phyloP scores from a whole-genome alignment of 2,888 invertebrate genomes.

The Cybosia mesomella region DNA sequence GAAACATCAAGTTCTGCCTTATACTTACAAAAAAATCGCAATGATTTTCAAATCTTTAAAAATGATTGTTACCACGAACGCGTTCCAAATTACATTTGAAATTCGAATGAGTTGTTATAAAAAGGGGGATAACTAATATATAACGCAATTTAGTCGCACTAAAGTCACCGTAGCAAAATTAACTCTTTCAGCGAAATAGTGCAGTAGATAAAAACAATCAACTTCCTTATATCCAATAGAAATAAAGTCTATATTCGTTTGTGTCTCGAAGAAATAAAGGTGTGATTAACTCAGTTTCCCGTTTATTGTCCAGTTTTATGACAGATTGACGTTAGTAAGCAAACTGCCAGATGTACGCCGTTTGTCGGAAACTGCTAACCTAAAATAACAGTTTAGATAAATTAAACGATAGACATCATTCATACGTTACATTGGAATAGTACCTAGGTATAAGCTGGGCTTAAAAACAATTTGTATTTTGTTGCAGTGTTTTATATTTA shows the following conservation, averaged over 20 bases:
- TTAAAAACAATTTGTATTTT: too few relatives aligned
- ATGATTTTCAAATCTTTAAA: neutral
- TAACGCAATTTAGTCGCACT: slow-evolving; percentile 29
- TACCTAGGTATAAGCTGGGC: neutral
- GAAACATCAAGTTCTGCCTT: neutral
- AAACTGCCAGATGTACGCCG: slow-evolving; percentile 54
- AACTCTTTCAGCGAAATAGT: slow-evolving; percentile 24
- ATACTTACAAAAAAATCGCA: slow-evolving; percentile 8
- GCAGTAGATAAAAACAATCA: slow-evolving; percentile 2
- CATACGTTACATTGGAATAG: slow-evolving; percentile 10
- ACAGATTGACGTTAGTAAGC: slow-evolving; percentile 51
- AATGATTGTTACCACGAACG: slow-evolving; percentile 14
- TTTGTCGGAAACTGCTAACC: slow-evolving; percentile 43
- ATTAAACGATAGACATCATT: slow-evolving; percentile 19
- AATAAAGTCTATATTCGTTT: slow-evolving; percentile 31
- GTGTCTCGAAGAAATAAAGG: slow-evolving; percentile 24
- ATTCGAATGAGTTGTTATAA: slow-evolving; percentile 25
- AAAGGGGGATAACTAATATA: slow-evolving; percentile 21
- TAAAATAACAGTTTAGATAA: slow-evolving; percentile 34
- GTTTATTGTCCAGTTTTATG: slow-evolving; percentile 60
- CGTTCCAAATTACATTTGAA: slow-evolving; percentile 22
- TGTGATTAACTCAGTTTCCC: slow-evolving; percentile 36
- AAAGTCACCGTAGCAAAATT: slow-evolving; percentile 27
- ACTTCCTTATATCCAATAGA: neutral
- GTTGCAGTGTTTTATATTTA: too few relatives aligned